A percentile compares a stretch with the other conserved stretches of the same genome.
Conservation (phyloP, 2,113 vertebrate genomes). For the Brienomyrus longianalis region DNA sequence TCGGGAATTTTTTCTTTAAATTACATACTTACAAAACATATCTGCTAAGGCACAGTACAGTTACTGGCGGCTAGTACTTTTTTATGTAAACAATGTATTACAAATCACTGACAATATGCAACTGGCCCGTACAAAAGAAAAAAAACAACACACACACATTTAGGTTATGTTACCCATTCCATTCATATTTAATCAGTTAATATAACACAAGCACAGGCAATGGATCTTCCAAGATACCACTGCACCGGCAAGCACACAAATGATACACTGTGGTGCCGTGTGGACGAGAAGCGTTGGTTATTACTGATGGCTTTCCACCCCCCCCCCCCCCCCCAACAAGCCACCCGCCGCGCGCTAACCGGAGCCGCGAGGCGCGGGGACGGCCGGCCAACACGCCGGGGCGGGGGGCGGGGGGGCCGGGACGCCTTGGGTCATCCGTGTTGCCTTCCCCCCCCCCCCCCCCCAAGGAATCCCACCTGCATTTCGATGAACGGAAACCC, state of each 20-base stretch:
- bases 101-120: not conserved
- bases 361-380: too few species aligned
- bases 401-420: too few species aligned
- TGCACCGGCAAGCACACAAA: not conserved
- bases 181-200: not conserved
- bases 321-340: not conserved
- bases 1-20: too few species aligned
- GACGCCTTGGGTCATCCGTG: too few species aligned
- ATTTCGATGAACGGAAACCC: conserved; percentile 19
- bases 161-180: not conserved
- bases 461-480: conserved; percentile 19
- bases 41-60: not conserved
- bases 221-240: not conserved
- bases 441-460: too few species aligned
- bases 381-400: too few species aligned
- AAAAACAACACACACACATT: not conserved
- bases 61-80: not conserved
- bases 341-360: too few species aligned
- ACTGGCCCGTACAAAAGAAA: not conserved
- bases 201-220: not conserved
- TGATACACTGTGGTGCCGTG: not conserved
- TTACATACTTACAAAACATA: not conserved
- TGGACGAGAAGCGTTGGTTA: not conserved
- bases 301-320: not conserved
- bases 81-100: not conserved